Evolutionary conservation across 2,113 vertebrate genomes (phyloP).

Genomic region (Lipotes vexillifer): DNA sequence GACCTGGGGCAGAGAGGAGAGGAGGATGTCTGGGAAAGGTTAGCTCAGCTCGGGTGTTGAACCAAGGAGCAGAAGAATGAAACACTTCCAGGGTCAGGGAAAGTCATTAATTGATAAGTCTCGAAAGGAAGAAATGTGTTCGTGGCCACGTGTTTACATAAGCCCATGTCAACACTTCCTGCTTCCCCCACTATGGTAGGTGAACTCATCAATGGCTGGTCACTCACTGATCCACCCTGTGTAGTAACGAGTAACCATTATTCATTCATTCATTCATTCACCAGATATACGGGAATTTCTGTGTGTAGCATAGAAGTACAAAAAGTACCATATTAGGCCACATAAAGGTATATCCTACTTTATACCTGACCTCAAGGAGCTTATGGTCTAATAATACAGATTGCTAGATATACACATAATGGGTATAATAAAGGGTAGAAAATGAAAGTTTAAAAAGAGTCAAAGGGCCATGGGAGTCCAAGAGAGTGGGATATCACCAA

Average conservation of each 20-base stretch:
- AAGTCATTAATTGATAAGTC: constrained; percentile 1
- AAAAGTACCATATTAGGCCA: not conserved
- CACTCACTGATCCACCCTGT: constrained; percentile 4
- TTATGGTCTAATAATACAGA: not conserved
- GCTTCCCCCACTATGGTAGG: not conserved
- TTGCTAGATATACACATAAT: not conserved
- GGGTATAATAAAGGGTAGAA: not conserved
- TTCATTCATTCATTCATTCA: not conserved
- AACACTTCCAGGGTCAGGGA: not conserved
- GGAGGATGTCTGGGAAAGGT: not conserved
- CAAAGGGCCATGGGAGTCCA: not conserved
- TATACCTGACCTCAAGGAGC: not conserved
- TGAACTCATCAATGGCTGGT: not conserved
- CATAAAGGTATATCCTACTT: not conserved
- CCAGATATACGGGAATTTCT: not conserved
- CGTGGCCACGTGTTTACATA: not conserved
- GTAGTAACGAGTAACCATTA: not conserved
- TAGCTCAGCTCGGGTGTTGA: not conserved
- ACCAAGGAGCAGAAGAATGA: not conserved
- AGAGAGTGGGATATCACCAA: not conserved
- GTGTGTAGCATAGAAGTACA: not conserved
- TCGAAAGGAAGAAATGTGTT: not conserved
- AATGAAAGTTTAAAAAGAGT: not conserved
- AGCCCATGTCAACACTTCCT: not conserved
- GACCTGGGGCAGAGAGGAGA: not conserved